Base-by-base conservation (phyloP, 2,888 invertebrate species). In the Xestia sexstrigata region DNA sequence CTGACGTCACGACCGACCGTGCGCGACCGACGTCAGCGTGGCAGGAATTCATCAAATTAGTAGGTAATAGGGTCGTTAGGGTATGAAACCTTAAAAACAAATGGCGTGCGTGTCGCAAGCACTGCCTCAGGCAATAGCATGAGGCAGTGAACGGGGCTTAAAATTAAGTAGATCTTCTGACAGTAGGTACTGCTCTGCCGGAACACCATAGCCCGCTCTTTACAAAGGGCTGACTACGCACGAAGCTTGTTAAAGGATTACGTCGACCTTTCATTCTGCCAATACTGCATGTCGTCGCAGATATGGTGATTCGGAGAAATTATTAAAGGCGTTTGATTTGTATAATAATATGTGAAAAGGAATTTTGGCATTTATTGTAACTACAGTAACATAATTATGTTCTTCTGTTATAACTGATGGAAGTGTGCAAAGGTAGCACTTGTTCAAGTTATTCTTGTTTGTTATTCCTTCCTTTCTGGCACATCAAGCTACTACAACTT, bases 221-320 rank as follows among this genome's bases (percentile, higher is more conserved):
- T 42, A 55, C 42, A 76, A 81, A 88, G 75, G 81, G 73, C 72
- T 76, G 70, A 85, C 73, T 73, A 74, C 69, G 69, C 72, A 80
- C 75, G 52, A 76, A 75, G 70, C 87, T 86, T 84, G 78, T 84
- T 81, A 88, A 79, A 52, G 68, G 83, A 86, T 88, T 86, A 86
- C 35, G 45, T 74, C 39, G 78, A 68, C 79, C 83, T 86, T 79
- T 74, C 83, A 74, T 83, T 83, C 74, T 62, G 74, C 74, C 83
- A 82, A 86, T 83, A 83, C 55, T 74, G 83, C 73, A 86, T 83
- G 74, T 74, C 72, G 68, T 70, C 49, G 58, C 60, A 62, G 39
- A 70, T 72, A 83, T 67, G 70, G 66, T 39, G 39, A 74, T 82
- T 73, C 26, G 8, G 17, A 23, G 23, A 75, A 84, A 74, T 67